Conservation (phyloP, 2,888 invertebrate genomes). For the Scaeva pyrastri region DNA sequence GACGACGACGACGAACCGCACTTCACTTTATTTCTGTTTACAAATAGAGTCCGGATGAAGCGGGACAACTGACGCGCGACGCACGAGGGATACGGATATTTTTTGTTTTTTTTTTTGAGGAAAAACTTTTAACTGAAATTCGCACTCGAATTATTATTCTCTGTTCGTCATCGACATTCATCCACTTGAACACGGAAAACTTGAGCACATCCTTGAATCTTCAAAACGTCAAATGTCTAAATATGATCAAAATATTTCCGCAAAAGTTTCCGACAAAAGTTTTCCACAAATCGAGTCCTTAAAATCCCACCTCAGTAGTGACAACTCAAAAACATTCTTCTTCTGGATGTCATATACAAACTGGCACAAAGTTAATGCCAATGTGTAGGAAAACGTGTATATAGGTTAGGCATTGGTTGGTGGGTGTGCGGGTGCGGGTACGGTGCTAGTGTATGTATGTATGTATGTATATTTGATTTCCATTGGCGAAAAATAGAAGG, state of each 20-base stretch:
- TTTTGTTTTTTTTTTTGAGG: constrained; percentile 1
- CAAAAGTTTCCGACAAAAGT: constrained; percentile 56
- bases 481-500: not conserved
- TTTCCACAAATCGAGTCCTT: constrained; percentile 63
- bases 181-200: constrained; percentile 69
- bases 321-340: constrained; percentile 67
- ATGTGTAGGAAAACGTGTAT: not conserved
- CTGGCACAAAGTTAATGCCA: constrained; percentile 34
- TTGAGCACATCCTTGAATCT: constrained; percentile 63
- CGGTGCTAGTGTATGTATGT: not conserved
- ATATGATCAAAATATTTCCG: constrained; percentile 72
- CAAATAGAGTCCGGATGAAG: constrained; percentile 5
- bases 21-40: constrained; percentile 19
- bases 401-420: not conserved
- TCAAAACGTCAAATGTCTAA: constrained; percentile 67
- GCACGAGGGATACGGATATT: constrained; percentile 12
- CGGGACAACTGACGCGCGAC: not conserved
- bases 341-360: constrained; percentile 21
- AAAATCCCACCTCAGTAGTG: constrained; percentile 57
- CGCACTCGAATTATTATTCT: constrained; percentile 58
- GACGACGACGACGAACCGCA: too few species aligned
- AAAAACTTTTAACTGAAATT: constrained; percentile 65
- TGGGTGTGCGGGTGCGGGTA: too few species aligned
- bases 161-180: constrained; percentile 70
- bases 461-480: not conserved